Percentiles rank a stretch among this genome's conserved stretches.
These are phyloP conservation scores for Typhlichthys subterraneus DNA, from an alignment of 2,797 vertebrate species.

Conservation along the genomic window DNA sequence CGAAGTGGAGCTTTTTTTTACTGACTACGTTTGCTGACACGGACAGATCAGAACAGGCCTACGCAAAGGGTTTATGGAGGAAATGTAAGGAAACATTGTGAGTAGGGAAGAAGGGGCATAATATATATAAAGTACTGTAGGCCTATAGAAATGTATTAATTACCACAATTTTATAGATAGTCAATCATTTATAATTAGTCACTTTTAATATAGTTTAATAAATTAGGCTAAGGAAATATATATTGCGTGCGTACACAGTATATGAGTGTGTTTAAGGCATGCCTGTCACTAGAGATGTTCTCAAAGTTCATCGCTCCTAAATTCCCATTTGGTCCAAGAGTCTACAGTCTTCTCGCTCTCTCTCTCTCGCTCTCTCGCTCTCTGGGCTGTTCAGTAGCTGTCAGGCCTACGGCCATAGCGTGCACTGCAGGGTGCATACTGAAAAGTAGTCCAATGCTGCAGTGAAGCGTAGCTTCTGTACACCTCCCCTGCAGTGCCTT, in stretches of 20 bases:
- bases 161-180: too few species aligned
- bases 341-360: constrained; percentile 33
- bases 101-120: too few species aligned
- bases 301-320: constrained; percentile 47
- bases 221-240: too few species aligned
- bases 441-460: constrained; percentile 61
- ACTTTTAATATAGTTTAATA: too few species aligned
- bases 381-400: constrained; percentile 60
- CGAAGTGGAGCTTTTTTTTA: too few species aligned
- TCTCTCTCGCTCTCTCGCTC: constrained; percentile 17
- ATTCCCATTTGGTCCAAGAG: constrained; percentile 49
- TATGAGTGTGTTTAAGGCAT: constrained; percentile 6
- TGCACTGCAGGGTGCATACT: constrained; percentile 67
- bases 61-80: too few species aligned
- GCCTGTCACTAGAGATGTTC: constrained; percentile 56
- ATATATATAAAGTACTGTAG: too few species aligned
- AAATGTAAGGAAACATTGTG: too few species aligned
- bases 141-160: too few species aligned
- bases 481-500: constrained; percentile 47
- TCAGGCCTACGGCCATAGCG: constrained; percentile 60
- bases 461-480: constrained; percentile 57
- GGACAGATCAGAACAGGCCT: too few species aligned
- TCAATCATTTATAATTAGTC: too few species aligned
- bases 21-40: too few species aligned
- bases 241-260: constrained; percentile 5